Conservation (phyloP, 2,113 vertebrate species). For the Phyllostomus discolor region DNA sequence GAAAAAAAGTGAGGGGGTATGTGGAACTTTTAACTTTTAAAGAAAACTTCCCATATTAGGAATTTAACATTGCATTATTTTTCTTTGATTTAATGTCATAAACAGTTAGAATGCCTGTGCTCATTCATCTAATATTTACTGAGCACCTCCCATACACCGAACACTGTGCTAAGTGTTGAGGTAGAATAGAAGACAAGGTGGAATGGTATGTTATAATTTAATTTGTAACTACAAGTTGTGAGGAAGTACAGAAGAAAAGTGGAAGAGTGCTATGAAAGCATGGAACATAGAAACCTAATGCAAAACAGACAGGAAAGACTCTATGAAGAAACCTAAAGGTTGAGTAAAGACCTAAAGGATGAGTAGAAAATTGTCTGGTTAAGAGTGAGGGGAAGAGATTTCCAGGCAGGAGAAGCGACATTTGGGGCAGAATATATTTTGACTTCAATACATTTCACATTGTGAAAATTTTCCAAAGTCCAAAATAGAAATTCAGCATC, state of each 20-base stretch:
- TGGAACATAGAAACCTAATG: neutral
- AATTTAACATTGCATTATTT: neutral
- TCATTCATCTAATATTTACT: neutral
- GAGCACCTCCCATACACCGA: neutral
- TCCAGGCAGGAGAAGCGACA: neutral
- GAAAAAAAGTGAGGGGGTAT: neutral
- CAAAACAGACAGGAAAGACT: neutral
- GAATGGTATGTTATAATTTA: neutral
- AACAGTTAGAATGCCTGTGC: neutral
- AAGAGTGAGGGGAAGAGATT: neutral
- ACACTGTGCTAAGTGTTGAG: neutral
- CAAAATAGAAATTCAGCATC: neutral
- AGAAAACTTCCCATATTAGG: neutral
- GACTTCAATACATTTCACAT: neutral
- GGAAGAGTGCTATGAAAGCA: neutral
- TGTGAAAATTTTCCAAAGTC: neutral
- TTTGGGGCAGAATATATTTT: neutral
- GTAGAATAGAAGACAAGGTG: neutral
- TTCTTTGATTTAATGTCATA: conserved; percentile 5
- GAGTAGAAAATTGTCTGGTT: neutral
- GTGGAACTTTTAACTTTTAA: neutral
- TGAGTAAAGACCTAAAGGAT: neutral
- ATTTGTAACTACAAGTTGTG: neutral
- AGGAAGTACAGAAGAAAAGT: neutral
- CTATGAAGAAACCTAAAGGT: neutral